phyloP scores from a whole-genome alignment of 1,140 invertebrate species.

The Bombus difficillimus region DNA sequence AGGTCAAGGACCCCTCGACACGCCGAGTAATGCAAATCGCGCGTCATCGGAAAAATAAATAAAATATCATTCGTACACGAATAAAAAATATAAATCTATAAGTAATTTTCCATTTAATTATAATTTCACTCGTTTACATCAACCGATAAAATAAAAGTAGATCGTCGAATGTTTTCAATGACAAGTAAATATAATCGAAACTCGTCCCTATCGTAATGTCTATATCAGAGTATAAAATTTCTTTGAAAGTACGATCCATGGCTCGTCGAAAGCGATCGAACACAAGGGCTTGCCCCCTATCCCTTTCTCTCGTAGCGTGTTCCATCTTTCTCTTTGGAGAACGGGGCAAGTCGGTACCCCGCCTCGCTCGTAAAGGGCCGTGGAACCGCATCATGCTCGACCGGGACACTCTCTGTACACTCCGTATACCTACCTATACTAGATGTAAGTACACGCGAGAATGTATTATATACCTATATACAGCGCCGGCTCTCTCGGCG shows the following conservation, averaged over 20 bases:
- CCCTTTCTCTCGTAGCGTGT: slow-evolving; percentile 39
- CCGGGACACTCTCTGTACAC: slow-evolving; percentile 76
- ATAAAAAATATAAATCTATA: neutral
- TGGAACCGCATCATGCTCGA: slow-evolving; percentile 74
- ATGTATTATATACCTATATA: slow-evolving; percentile 70
- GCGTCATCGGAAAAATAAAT: slow-evolving; percentile 13
- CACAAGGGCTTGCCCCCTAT: slow-evolving; percentile 51
- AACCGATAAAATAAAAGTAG: neutral
- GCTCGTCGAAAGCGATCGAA: slow-evolving; percentile 62
- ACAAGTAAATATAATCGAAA: neutral
- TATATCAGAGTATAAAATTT: slow-evolving; percentile 48
- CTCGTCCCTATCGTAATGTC: slow-evolving; percentile 1
- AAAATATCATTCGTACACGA: neutral
- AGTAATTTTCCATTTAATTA: neutral
- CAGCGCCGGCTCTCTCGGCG: slow-evolving; percentile 75
- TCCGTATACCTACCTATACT: slow-evolving; percentile 73
- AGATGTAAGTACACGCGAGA: slow-evolving; percentile 74
- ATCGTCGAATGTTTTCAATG: neutral
- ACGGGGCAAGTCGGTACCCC: slow-evolving; percentile 64
- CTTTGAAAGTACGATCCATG: slow-evolving; percentile 54
- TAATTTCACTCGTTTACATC: neutral
- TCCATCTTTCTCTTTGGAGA: slow-evolving; percentile 60
- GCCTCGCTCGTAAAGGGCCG: slow-evolving; percentile 64
- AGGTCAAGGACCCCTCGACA: slow-evolving; percentile 61
- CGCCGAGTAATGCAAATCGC: slow-evolving; percentile 40